Percentiles rank a stretch among this genome's conserved stretches.
These are phyloP conservation scores for Misgurnus anguillicaudatus DNA, from an alignment of 2,113 vertebrate genomes.

Conservation along the genomic window DNA sequence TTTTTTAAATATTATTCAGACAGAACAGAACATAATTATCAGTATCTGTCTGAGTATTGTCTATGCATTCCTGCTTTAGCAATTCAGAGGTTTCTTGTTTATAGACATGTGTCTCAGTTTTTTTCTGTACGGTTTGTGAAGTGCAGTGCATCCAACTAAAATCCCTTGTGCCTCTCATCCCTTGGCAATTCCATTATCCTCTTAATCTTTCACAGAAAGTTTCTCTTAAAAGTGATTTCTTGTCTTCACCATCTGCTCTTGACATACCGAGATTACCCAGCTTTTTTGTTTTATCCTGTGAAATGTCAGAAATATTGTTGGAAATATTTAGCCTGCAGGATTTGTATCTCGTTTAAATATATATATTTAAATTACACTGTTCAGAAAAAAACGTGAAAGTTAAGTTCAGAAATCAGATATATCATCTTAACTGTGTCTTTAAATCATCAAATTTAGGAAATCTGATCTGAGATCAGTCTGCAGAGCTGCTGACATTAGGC, in stretches of 20 bases:
- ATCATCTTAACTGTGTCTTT: background rate
- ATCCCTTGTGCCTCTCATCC: background rate
- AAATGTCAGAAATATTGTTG: slow-evolving; percentile 38
- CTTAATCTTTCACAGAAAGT: slow-evolving; percentile 15
- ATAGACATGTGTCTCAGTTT: no score
- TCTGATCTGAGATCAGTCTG: background rate
- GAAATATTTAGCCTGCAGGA: slow-evolving; percentile 10
- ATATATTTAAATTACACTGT: no score
- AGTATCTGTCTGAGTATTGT: no score
- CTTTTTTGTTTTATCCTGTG: slow-evolving; percentile 25
- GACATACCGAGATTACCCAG: slow-evolving; percentile 23
- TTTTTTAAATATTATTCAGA: no score
- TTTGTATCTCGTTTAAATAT: background rate
- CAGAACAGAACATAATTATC: no score
- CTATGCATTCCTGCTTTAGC: no score
- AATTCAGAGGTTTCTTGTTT: no score
- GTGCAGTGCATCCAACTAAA: background rate
- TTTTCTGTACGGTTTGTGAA: background rate
- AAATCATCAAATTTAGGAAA: background rate
- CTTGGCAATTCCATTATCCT: slow-evolving; percentile 4
- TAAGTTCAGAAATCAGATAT: background rate
- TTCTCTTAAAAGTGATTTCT: slow-evolving; percentile 27
- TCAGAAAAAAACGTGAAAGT: no score
- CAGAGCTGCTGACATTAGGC: background rate
- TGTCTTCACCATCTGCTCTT: slow-evolving; percentile 47